A percentile compares a stretch with the other conserved stretches of the same genome.
Conservation (phyloP, 1,140 invertebrate genomes). For the Saccostrea echinata region DNA sequence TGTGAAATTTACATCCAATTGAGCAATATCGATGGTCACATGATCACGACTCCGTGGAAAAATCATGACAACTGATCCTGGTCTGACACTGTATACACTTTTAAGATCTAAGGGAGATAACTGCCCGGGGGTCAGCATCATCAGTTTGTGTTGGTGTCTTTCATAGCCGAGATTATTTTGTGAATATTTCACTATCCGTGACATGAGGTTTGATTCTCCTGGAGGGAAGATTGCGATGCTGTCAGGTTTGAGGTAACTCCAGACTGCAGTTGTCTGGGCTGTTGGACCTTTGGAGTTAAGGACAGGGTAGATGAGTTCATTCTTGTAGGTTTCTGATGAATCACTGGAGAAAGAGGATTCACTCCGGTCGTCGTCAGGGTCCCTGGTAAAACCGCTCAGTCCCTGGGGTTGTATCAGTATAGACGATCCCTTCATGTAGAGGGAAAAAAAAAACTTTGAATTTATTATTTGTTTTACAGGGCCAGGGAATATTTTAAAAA, state of each 20-base stretch:
- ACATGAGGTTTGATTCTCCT: constrained; percentile 62
- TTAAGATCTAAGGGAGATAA: constrained; percentile 63
- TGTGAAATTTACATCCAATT: constrained; percentile 67
- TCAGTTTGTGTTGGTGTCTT: constrained; percentile 65
- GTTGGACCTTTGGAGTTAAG: constrained; percentile 60
- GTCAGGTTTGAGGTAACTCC: constrained; percentile 91
- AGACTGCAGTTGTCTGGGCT: constrained; percentile 85
- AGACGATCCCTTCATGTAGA: not conserved
- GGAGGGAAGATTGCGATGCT: constrained; percentile 87
- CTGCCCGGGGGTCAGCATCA: constrained; percentile 62
- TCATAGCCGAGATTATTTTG: constrained; percentile 64
- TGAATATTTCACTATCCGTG: constrained; percentile 65
- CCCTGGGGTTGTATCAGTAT: not conserved
- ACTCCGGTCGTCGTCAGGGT: not conserved
- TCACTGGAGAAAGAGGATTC: constrained; percentile 18
- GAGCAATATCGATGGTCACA: constrained; percentile 68
- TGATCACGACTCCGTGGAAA: constrained; percentile 63
- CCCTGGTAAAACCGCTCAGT: not conserved
- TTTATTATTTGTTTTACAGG: not conserved
- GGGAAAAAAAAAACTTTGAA: not conserved
- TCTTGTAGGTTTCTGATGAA: constrained; percentile 44
- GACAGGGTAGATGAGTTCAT: constrained; percentile 42
- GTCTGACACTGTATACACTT: constrained; percentile 60
- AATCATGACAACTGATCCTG: constrained; percentile 68
- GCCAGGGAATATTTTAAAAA: not conserved